phyloP scores from a whole-genome alignment of 1,140 invertebrate species.

The Chionoecetes opilio region DNA sequence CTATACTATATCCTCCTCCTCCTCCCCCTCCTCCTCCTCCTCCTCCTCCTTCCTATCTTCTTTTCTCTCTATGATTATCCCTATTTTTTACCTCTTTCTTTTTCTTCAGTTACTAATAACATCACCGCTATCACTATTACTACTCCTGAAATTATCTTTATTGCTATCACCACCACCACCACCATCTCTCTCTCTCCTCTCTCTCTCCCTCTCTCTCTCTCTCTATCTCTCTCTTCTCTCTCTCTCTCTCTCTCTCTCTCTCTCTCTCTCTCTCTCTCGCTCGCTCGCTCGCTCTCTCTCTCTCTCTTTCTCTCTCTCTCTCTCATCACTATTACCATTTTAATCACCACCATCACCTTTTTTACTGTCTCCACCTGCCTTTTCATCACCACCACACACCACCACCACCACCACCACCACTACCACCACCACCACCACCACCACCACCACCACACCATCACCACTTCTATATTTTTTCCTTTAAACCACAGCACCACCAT shows the following conservation, averaged over 20 bases:
- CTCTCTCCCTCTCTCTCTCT: neutral
- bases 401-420: too few relatives aligned
- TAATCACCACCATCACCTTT: too few relatives aligned
- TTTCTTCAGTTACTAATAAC: neutral
- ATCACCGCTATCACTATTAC: neutral
- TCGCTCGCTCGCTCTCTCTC: too few relatives aligned
- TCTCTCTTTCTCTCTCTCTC: too few relatives aligned
- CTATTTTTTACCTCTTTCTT: neutral
- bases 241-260: neutral
- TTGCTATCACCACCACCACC: neutral
- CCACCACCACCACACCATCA: conserved; percentile 1
- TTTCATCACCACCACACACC: too few relatives aligned
- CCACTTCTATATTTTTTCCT: neutral
- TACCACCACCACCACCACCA: too few relatives aligned
- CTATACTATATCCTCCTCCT: too few relatives aligned
- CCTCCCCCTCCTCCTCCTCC: neutral
- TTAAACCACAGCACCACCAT: too few relatives aligned
- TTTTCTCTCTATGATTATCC: neutral
- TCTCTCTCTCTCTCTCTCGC: neutral
- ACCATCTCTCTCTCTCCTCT: neutral
- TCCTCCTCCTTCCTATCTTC: neutral
- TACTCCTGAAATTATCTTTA: neutral
- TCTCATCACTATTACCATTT: too few relatives aligned
- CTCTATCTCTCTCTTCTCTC: neutral
- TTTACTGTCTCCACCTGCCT: too few relatives aligned